A percentile compares a stretch with the other conserved stretches of the same genome.
Evolutionary conservation across 2,113 vertebrate genomes (phyloP).

Genomic region (Apus apus): DNA sequence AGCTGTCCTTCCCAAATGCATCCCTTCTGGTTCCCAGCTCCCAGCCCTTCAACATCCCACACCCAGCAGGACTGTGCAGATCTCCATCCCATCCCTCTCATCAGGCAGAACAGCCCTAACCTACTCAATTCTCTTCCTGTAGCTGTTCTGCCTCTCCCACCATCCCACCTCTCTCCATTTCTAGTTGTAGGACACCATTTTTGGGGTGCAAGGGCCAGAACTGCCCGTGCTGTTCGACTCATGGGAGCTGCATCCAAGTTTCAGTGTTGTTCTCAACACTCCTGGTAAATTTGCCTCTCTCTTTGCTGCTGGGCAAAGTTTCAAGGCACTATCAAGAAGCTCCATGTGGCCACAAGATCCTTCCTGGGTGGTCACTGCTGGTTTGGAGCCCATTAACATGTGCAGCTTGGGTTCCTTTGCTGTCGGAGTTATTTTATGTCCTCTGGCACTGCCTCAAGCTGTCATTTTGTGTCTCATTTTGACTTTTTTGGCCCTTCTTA

Average conservation of each 20-base stretch:
- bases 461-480: neutral
- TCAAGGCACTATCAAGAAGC: neutral
- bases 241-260: neutral
- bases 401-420: neutral
- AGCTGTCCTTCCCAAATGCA: neutral
- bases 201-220: neutral
- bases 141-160: neutral
- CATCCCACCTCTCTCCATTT: neutral
- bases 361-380: neutral
- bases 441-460: neutral
- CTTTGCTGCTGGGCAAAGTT: neutral
- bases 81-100: neutral
- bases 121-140: accelerated
- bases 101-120: neutral
- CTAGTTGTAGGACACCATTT: accelerated
- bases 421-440: neutral
- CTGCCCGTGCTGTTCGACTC: neutral
- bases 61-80: accelerated
- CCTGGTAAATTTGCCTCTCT: neutral
- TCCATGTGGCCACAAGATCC: neutral
- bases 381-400: accelerated
- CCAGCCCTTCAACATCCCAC: neutral
- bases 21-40: neutral
- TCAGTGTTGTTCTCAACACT: neutral
- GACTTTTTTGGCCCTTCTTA: neutral